phyloP scores from a whole-genome alignment of 1,140 invertebrate species.

The Glossosoma conforme region DNA sequence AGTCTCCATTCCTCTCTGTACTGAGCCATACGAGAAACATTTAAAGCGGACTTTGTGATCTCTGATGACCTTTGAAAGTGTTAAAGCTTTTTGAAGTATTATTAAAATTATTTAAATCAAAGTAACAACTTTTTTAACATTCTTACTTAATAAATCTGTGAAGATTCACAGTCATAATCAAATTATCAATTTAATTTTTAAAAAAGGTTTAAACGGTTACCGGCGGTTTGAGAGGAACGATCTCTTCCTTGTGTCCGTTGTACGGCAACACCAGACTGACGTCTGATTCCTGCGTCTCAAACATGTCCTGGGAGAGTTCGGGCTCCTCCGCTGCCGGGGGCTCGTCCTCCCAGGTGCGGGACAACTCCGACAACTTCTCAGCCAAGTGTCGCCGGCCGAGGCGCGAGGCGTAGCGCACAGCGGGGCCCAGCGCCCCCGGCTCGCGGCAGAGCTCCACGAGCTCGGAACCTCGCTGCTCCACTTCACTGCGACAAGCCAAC shows the following conservation, averaged over 20 bases:
- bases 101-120: not conserved
- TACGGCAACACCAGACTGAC: conserved; percentile 44
- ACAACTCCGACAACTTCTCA: conserved; percentile 57
- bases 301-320: conserved; percentile 32
- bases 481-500: conserved; percentile 76
- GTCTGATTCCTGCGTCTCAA: conserved; percentile 42
- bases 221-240: conserved; percentile 41
- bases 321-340: conserved; percentile 24
- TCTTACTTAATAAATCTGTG: not conserved
- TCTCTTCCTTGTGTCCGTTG: conserved; percentile 38
- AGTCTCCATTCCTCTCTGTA: too few species aligned
- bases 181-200: conserved; percentile 6
- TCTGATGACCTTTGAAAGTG: too few species aligned
- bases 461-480: conserved; percentile 81
- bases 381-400: conserved; percentile 70
- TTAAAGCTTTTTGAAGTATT: too few species aligned
- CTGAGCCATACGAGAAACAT: too few species aligned
- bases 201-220: conserved; percentile 33
- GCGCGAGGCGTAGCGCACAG: conserved; percentile 81
- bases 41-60: too few species aligned
- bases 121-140: conserved; percentile 8
- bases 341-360: conserved; percentile 37
- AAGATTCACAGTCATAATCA: conserved; percentile 3
- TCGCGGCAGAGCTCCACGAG: conserved; percentile 78
- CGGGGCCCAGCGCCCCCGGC: conserved; percentile 71